Base-by-base conservation (phyloP, 2,113 vertebrate genomes). In the Lates calcarifer region DNA sequence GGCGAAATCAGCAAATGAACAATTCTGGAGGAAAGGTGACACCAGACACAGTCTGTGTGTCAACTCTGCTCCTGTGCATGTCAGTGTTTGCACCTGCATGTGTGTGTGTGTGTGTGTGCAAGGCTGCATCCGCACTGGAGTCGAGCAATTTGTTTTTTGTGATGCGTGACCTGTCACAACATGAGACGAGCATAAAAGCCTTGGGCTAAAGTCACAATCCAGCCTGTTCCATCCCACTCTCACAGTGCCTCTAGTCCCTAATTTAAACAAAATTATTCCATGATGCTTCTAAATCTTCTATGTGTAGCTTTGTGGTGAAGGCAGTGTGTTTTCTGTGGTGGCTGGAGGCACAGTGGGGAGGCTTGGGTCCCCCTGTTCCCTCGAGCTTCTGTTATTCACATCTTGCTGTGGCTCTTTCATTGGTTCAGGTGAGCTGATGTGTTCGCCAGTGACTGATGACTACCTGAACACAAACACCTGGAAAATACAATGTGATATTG, bases 221-320 rank as follows among this genome's bases (percentile, higher is more conserved):
- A 73, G 65, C 33, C 29, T 31, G 68, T 78, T 85, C 60, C 14
- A 62, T 73, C 57, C 80, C 70, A 9, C 73, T 79, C 65, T 77
- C 56, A 53, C 62, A 8, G 28, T 4, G 51, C 83, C 85, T 33
- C 74, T 20, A 47, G 77, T 79, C 77, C 79, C 56, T 73, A 71
- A 76, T 86, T 86, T 88, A 47, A 78, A 29, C 74, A 37, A 24
- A 83, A 81, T 81, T 77, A 83, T 83, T 83, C 78, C 61, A 29
- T 43, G 79, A 73, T 41, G 62, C 75, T 84, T 62, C 57, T 79
- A 73, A 79, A 75, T 83, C 15, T 49, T 80, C 24, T 18, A 28
- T 67, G 41, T 58, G 71, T 61, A 62, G 74, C 81, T 75, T 17
- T 43, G 73, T 37, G 72, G 71, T 74, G 84, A 26, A 61, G 68